These are phyloP conservation scores for Pantherophis guttatus DNA, from an alignment of 2,113 vertebrate species.

Conservation along the genomic window DNA sequence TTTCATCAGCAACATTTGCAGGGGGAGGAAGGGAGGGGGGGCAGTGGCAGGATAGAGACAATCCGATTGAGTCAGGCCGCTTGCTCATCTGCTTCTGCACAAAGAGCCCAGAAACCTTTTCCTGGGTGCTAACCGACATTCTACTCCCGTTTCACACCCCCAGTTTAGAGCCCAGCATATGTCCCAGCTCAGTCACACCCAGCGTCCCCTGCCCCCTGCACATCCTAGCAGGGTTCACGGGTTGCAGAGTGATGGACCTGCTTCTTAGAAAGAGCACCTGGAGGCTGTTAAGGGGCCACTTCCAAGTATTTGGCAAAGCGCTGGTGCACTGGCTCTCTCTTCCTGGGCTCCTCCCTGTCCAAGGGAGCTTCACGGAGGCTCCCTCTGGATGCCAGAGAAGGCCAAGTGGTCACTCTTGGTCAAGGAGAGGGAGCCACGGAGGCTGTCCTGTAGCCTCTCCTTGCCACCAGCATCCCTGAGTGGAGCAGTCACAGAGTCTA, in stretches of 20 bases:
- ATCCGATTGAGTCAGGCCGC: not conserved
- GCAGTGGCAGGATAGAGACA: not conserved
- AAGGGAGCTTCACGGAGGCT: not conserved
- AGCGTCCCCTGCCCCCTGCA: not conserved
- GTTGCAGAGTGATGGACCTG: not conserved
- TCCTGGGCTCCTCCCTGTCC: not conserved
- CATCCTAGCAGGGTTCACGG: not conserved
- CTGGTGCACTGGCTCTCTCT: not conserved
- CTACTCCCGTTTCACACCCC: not conserved
- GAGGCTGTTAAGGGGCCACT: not conserved
- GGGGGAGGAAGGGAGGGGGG: not conserved
- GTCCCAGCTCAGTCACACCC: not conserved
- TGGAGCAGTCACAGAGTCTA: not conserved
- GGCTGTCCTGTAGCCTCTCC: not conserved
- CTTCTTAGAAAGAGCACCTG: not conserved
- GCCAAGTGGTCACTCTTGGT: no score
- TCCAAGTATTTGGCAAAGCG: not conserved
- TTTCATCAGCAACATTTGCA: not conserved
- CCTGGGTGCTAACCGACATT: not conserved
- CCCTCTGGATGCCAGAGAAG: no score
- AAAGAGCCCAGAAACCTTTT: not conserved
- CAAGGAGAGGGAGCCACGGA: no score
- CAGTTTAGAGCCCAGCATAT: not conserved
- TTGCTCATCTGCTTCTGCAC: not conserved
- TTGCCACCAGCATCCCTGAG: not conserved